phyloP scores from a whole-genome alignment of 2,797 vertebrate species.

The Macroramphosus scolopax region DNA sequence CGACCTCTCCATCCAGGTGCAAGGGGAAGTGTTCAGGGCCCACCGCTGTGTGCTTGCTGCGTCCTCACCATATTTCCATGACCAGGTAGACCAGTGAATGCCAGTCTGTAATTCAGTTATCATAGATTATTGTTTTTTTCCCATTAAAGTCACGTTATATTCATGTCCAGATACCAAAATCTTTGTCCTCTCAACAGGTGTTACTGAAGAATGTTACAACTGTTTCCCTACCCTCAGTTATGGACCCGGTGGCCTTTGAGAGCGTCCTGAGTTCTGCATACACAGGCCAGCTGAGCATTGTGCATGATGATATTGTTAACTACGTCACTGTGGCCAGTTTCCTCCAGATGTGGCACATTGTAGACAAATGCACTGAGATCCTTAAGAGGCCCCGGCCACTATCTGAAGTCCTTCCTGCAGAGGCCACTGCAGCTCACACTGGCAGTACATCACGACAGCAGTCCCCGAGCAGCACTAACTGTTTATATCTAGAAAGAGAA shows the following conservation, averaged over 20 bases:
- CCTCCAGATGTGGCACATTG: constrained; percentile 98
- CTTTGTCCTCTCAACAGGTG: constrained; percentile 66
- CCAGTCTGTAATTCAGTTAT: background rate
- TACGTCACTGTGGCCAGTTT: constrained; percentile 93
- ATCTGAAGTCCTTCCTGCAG: constrained; percentile 52
- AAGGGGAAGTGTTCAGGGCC: constrained; percentile 89
- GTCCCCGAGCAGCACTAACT: constrained; percentile 91
- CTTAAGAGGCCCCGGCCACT: constrained; percentile 77
- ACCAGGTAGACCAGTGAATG: constrained; percentile 76
- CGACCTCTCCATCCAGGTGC: constrained; percentile 89
- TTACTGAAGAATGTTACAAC: constrained; percentile 89
- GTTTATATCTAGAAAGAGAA: constrained; percentile 83
- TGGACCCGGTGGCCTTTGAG: constrained; percentile 91
- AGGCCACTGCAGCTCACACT: constrained; percentile 32
- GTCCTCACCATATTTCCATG: constrained; percentile 92
- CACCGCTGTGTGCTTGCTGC: constrained; percentile 92
- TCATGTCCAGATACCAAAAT: background rate
- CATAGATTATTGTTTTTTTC: background rate
- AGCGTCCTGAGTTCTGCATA: constrained; percentile 89
- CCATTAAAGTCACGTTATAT: background rate
- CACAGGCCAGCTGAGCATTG: constrained; percentile 89
- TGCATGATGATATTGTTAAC: constrained; percentile 88
- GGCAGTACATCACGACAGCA: constrained; percentile 78
- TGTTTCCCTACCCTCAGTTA: constrained; percentile 87
- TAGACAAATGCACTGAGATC: constrained; percentile 94